Base-by-base conservation (phyloP, 2,888 invertebrate genomes). In the Spodoptera littoralis region DNA sequence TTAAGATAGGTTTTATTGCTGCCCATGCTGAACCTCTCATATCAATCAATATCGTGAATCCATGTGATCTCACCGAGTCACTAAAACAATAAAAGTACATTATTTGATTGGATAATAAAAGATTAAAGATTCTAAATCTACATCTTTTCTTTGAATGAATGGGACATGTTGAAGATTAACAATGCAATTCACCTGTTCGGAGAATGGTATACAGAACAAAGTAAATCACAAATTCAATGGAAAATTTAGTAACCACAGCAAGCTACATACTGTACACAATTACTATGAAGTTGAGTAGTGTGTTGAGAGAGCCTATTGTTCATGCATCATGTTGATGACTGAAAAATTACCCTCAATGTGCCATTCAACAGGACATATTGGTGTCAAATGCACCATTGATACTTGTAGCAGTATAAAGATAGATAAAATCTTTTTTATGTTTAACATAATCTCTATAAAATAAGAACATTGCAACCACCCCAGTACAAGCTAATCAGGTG, bases 11-110 rank as follows among this genome's bases (percentile, higher is more conserved):
- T 95, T 99, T 99, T 73, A 99, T 98, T 73, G 98, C 98, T 86
- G 98, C 98, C 98, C 98, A 98, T 77, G 99, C 98, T 82, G 97
- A 97, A 82, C 98, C 98, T 85, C 99, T 96, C 99, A 99, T 99
- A 95, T 99, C 99, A 87, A 99, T 97, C 82, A 99, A 96, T 78
- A 99, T 98, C 56, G 99, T 98, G 94, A 99, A 99, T 69, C 99
- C 98, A 84, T 97, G 96, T 78, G 98, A 96, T 85, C 97, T 96
- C 57, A 97, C 96, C 84, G 98, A 97, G 88, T 98, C 98, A 87
- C 98, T 98, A 95, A 56, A 96, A 96, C 76, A 87, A 85, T 47
- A 44, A 11, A 49, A 13, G 24, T 54, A 27, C 6, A 47, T 27
- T 1, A 27, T 27, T 4, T 27, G 27, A 18, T 18, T 18, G 18